These are phyloP conservation scores for Hypselothyrea guttata DNA, from an alignment of 2,888 invertebrate species.

Conservation along the genomic window DNA sequence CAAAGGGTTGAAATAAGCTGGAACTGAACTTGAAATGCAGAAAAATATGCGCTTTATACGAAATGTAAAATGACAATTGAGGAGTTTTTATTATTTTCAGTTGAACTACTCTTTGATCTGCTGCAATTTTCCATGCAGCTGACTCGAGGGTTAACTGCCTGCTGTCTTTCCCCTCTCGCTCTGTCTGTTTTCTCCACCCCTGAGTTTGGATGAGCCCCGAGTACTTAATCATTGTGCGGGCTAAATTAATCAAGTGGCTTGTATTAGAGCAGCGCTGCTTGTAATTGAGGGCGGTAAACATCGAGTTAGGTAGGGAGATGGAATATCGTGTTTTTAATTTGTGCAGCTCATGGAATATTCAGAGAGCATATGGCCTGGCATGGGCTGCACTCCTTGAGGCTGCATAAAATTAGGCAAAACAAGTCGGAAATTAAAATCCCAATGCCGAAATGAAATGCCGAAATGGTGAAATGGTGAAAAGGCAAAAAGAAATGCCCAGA, in stretches of 20 bases:
- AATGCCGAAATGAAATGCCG: constrained; percentile 22
- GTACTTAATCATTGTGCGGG: constrained; percentile 80
- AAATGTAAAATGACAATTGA: constrained; percentile 18
- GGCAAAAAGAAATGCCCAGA: constrained; percentile 4
- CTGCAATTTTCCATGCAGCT: constrained; percentile 39
- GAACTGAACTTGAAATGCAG: constrained; percentile 47
- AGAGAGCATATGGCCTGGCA: constrained; percentile 66
- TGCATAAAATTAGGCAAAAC: constrained; percentile 73
- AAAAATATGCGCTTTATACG: constrained; percentile 36
- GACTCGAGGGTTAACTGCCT: constrained; percentile 43
- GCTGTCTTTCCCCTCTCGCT: not conserved
- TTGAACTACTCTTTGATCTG: constrained; percentile 11
- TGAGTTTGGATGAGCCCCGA: too few species aligned
- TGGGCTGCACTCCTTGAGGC: constrained; percentile 57
- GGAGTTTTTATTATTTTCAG: constrained; percentile 24
- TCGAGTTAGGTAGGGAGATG: too few species aligned
- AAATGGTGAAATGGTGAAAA: too few species aligned
- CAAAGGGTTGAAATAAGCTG: constrained; percentile 60
- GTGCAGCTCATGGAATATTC: constrained; percentile 76
- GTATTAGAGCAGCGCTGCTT: constrained; percentile 37
- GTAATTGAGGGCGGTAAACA: constrained; percentile 5
- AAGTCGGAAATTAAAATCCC: constrained; percentile 64
- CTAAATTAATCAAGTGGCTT: constrained; percentile 79
- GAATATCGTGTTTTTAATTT: constrained; percentile 68
- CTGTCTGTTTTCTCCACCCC: constrained; percentile 16